Evolutionary conservation across 2,888 invertebrate genomes (phyloP), one percentile per base, ranked within the genome.

Genomic region (Hypselothyrea guttata): DNA sequence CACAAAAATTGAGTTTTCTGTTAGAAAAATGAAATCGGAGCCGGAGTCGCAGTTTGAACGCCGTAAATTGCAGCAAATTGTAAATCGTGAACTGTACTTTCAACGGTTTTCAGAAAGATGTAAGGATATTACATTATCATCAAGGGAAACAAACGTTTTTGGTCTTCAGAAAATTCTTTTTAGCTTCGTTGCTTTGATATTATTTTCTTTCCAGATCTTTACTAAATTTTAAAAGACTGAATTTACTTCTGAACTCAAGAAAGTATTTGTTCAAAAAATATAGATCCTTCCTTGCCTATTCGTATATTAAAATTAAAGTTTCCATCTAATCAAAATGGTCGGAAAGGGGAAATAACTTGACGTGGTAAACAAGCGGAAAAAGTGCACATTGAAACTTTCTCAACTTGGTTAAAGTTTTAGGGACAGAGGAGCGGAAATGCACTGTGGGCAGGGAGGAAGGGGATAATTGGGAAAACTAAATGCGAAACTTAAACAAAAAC

Each of bases 401-500:
- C 65, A 42, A 37, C 47, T 40, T 35, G 44, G 27, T 2, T 22
- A 66, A 77, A 55, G 61, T 77, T 66, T 58, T 27, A 13, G 11
- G 38, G 30, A 11, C 18, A 16, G 5, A 11, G 38, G 38, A 16
- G 40, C 11, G 37, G 4, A 35, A 13, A 33, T 53, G 35, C 59
- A 12, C 8, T 35, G 34, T 35, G 59, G 49, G 56, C 58, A 57
- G 72, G 49, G 68, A 65, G 68, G 61, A 64, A 61, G 48, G 45
- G 57, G 73, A 79, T 83, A 82, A 83, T 79, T 82, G 77, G 63
- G 63, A 75, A 22, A 79, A 71, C 75, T 71, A 61, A 75, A 84
- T 75, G 68, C 68, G 56, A 77, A 82, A 84, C 75, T 84, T 75
- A 73, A 81, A 82, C 77, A 82, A 69, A 75, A 81, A 74, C 65